phyloP scores from a whole-genome alignment of 2,888 invertebrate species.

The Caenorhabditis afra region DNA sequence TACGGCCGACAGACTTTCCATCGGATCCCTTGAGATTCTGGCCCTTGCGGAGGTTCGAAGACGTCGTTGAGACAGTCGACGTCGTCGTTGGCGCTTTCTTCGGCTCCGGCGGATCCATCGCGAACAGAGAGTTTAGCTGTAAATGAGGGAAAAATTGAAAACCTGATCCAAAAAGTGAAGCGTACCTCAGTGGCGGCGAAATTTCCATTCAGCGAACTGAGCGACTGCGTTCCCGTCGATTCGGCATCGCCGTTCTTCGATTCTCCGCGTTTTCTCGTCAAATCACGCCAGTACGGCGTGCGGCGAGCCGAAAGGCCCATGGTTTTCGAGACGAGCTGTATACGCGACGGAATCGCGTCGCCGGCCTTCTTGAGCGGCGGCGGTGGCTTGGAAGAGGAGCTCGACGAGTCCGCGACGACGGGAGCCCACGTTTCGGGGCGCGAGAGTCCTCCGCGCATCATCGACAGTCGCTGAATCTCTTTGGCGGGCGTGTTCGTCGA shows the following conservation, averaged over 20 bases:
- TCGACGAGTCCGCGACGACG: not conserved
- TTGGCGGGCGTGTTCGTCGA: slow-evolving; percentile 46
- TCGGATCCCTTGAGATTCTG: slow-evolving; percentile 43
- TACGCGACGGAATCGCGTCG: slow-evolving; percentile 55
- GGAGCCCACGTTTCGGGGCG: slow-evolving; percentile 48
- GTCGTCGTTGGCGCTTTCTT: slow-evolving; percentile 1
- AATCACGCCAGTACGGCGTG: slow-evolving; percentile 54
- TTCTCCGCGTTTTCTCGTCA: slow-evolving; percentile 48
- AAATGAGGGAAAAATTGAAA: slow-evolving; percentile 6
- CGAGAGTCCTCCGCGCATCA: slow-evolving; percentile 38
- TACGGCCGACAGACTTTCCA: slow-evolving; percentile 48
- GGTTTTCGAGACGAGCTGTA: slow-evolving; percentile 54
- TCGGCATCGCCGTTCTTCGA: slow-evolving; percentile 25
- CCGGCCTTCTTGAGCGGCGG: slow-evolving; percentile 55
- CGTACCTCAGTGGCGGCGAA: slow-evolving; percentile 25
- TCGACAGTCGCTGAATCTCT: slow-evolving; percentile 55
- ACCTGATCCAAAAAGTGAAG: not conserved
- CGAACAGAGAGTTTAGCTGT: slow-evolving; percentile 52
- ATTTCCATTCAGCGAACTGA: slow-evolving; percentile 32
- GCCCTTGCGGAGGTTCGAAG: not conserved
- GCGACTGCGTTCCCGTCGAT: slow-evolving; percentile 36
- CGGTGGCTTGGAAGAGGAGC: slow-evolving; percentile 4
- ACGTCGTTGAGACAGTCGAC: slow-evolving; percentile 17
- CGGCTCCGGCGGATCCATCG: slow-evolving; percentile 23
- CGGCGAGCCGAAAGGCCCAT: slow-evolving; percentile 22